These are phyloP conservation scores for Mobula birostris DNA, from an alignment of 2,113 vertebrate species.

Conservation along the genomic window DNA sequence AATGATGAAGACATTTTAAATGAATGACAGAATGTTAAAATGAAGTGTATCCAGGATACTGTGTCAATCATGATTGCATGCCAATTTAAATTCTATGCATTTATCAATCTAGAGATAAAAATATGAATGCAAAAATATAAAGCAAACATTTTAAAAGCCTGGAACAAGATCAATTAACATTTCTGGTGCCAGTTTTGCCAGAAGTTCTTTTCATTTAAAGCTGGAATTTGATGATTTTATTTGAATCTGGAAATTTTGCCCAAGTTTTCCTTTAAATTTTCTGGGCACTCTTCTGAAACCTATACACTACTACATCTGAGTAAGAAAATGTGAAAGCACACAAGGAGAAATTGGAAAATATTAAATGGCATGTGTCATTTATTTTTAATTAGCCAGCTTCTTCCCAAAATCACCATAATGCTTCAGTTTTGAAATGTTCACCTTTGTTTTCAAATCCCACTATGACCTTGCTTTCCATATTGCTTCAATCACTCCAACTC, in stretches of 20 bases:
- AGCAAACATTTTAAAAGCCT: not conserved
- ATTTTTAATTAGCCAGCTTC: not conserved
- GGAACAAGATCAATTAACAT: not conserved
- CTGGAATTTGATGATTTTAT: not conserved
- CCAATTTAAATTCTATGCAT: constrained; percentile 5
- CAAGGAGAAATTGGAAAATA: not conserved
- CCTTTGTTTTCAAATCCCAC: too few relatives aligned
- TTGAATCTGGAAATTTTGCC: not conserved
- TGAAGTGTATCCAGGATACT: not conserved
- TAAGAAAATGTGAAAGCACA: too few relatives aligned
- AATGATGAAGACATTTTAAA: constrained; percentile 15
- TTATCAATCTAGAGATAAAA: not conserved
- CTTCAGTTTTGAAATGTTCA: too few relatives aligned
- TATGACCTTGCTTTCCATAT: too few relatives aligned
- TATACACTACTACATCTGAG: too few relatives aligned
- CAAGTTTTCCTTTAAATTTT: not conserved
- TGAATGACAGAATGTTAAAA: not conserved
- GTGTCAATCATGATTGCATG: constrained; percentile 5
- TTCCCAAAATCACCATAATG: not conserved
- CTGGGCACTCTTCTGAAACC: not conserved
- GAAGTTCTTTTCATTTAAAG: not conserved
- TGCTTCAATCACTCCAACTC: too few relatives aligned
- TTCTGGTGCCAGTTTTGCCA: not conserved
- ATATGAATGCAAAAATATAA: not conserved
- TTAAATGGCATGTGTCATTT: not conserved